Percentiles rank a stretch among this genome's conserved stretches.
These are phyloP conservation scores for Emmelina monodactyla DNA, from an alignment of 2,888 invertebrate species.

Conservation along the genomic window DNA sequence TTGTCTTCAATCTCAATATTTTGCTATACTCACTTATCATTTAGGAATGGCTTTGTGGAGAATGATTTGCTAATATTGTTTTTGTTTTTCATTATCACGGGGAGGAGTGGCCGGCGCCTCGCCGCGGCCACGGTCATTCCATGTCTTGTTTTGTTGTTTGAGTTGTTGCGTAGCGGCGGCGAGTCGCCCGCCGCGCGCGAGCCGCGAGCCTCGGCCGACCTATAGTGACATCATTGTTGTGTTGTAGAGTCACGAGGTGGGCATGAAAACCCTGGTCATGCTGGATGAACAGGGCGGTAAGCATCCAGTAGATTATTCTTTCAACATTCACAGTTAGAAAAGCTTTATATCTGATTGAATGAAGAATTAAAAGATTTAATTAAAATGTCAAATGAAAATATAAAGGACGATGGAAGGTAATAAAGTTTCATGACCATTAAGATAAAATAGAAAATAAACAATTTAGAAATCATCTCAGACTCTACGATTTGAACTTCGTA, in stretches of 20 bases:
- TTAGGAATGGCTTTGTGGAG: conserved; percentile 61
- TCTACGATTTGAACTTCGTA: not conserved
- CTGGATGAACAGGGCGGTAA: conserved; percentile 99
- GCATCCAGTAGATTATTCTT: conserved; percentile 71
- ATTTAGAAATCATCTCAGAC: conserved; percentile 27
- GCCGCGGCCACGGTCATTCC: conserved; percentile 33
- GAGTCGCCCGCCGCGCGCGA: conserved; percentile 32
- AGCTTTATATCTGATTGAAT: conserved; percentile 61
- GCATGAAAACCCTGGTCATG: conserved; percentile 99
- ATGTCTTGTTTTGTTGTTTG: conserved; percentile 45
- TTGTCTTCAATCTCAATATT: conserved; percentile 44
- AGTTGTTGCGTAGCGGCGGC: conserved; percentile 37
- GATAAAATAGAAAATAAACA: conserved; percentile 38
- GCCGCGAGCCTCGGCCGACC: conserved; percentile 59
- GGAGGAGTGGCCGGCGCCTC: conserved; percentile 26
- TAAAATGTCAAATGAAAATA: conserved; percentile 42
- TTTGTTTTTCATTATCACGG: conserved; percentile 33
- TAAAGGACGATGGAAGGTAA: conserved; percentile 56
- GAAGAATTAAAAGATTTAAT: conserved; percentile 42
- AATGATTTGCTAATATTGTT: conserved; percentile 56
- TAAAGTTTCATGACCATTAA: conserved; percentile 46
- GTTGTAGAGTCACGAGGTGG: conserved; percentile 99
- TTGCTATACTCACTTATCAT: conserved; percentile 58
- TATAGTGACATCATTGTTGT: conserved; percentile 69
- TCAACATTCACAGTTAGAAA: conserved; percentile 60